These are phyloP conservation scores for Bombus balteatus DNA, from an alignment of 1,140 invertebrate species.

Conservation along the genomic window DNA sequence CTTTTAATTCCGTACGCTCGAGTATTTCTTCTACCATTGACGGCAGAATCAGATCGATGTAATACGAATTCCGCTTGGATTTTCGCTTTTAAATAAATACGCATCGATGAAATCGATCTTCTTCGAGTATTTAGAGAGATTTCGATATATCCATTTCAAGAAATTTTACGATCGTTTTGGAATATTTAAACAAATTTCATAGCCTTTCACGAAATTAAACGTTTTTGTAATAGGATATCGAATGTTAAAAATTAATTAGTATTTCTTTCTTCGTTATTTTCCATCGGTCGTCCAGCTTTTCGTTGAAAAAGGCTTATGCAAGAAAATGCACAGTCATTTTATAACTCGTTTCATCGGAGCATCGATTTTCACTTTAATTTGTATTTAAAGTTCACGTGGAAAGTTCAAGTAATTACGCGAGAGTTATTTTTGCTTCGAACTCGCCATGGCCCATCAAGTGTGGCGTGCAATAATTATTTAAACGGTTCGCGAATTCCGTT, in stretches of 20 bases:
- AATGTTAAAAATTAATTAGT: neutral
- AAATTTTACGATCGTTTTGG: no score
- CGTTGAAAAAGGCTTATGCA: neutral
- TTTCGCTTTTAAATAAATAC: neutral
- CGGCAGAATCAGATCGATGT: neutral
- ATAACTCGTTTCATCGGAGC: neutral
- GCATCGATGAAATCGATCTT: neutral
- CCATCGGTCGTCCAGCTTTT: no score
- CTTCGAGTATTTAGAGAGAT: neutral
- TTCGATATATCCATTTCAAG: neutral
- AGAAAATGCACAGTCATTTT: neutral
- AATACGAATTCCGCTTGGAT: neutral
- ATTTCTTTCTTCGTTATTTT: neutral
- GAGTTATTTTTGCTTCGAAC: constrained; percentile 7
- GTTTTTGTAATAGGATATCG: no score
- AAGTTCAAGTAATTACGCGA: neutral
- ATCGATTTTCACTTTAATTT: constrained; percentile 15
- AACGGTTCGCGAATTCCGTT: neutral
- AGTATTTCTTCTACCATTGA: neutral
- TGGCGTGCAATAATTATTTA: constrained; percentile 21
- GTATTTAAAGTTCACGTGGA: constrained; percentile 1
- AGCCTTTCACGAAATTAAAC: no score
- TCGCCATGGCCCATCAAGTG: neutral
- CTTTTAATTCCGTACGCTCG: neutral
- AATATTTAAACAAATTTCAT: no score